phyloP scores from a whole-genome alignment of 2,113 vertebrate species.

The Columbina picui region DNA sequence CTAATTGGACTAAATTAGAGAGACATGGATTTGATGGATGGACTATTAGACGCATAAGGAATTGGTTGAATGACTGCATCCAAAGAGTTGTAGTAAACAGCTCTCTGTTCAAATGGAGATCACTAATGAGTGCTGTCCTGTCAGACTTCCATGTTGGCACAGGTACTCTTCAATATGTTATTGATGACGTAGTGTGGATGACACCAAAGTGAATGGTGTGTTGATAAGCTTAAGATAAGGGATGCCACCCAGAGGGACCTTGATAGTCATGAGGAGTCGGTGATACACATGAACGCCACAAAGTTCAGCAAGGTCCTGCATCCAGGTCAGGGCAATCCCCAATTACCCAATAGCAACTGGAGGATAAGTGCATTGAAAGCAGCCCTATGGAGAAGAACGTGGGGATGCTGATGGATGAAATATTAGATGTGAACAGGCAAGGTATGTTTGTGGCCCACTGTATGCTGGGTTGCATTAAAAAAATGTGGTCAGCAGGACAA shows the following conservation, averaged over 20 bases:
- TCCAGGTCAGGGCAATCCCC: accelerated
- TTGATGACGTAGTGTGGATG: background rate
- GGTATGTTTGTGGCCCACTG: background rate
- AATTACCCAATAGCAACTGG: background rate
- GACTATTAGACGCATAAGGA: background rate
- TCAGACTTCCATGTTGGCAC: background rate
- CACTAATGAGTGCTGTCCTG: accelerated
- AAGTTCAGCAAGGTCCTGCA: background rate
- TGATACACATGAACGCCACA: accelerated
- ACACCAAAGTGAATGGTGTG: background rate
- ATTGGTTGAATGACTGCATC: background rate
- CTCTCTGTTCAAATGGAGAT: background rate
- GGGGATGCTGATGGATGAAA: background rate
- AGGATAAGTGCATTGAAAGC: background rate
- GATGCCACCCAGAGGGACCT: background rate
- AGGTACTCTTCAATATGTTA: background rate
- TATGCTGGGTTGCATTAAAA: background rate
- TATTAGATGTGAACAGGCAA: background rate
- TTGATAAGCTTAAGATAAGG: background rate
- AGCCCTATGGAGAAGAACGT: background rate
- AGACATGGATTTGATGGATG: background rate
- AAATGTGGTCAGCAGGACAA: accelerated
- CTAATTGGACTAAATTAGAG: background rate
- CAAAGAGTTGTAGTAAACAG: background rate
- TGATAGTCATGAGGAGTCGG: background rate